These are phyloP conservation scores for Chlorospingus flavigularis DNA, from an alignment of 2,797 vertebrate species.

Conservation along the genomic window DNA sequence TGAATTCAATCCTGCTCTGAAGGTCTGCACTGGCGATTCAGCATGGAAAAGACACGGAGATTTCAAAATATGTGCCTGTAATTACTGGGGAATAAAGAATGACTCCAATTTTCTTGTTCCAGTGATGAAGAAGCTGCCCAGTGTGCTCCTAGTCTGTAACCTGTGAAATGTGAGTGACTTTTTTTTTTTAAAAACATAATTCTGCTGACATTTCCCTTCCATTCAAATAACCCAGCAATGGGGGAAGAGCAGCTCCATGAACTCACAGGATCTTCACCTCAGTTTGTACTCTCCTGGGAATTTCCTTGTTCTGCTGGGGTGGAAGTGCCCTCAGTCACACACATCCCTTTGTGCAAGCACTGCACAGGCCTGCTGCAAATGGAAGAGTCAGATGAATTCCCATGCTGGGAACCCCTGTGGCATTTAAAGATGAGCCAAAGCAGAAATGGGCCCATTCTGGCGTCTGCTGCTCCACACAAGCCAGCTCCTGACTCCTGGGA, in stretches of 20 bases:
- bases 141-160: background rate
- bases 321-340: background rate
- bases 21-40: background rate
- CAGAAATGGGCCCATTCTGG: background rate
- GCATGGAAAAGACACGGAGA: background rate
- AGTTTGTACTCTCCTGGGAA: background rate
- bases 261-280: slow-evolving; percentile 18
- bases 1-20: background rate
- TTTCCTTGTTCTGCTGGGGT: slow-evolving; percentile 13
- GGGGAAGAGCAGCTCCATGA: background rate
- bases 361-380: background rate
- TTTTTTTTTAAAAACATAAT: background rate
- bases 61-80: background rate
- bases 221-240: slow-evolving; percentile 10
- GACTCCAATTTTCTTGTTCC: background rate
- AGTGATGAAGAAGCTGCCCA: background rate
- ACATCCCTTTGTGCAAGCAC: no score
- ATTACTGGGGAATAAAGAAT: background rate
- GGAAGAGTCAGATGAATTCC: background rate
- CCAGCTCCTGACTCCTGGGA: background rate
- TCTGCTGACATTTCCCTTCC: slow-evolving; percentile 48
- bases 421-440: background rate
- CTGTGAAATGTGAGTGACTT: background rate
- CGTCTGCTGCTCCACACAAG: background rate
- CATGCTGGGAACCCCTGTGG: accelerated